Evolutionary conservation across 2,113 vertebrate genomes (phyloP), one percentile per base, ranked within the genome.

Genomic region (Polyodon spathula): DNA sequence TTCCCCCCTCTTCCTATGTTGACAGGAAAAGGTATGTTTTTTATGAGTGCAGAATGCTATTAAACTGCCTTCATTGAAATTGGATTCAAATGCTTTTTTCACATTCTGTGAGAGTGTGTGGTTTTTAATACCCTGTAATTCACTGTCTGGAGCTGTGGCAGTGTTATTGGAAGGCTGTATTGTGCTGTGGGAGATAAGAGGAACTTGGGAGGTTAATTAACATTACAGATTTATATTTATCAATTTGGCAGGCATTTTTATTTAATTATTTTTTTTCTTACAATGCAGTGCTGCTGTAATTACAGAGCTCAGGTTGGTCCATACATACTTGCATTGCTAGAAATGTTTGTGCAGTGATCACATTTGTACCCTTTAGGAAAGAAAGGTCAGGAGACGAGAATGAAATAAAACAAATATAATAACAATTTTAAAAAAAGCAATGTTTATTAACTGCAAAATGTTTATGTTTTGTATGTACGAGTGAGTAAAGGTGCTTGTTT

Each of bases 161-260:
- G 0, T 48, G 38, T n/a, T 27, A 42, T 50, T 66, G 39, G 55
- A 11, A 40, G 2, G 59, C 37, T 53, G 8, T 40, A 17, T 59
- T 55, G 27, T 61, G 50, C 37, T 42, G 8, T 5, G n/a, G 51
- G 65, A 70, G 70, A 73, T 68, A 70, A 69, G 15, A 38, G 42
- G 6, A 1, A 6, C 57, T 53, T 40, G 41, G 43, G 39, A 58
- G 60, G 62, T 64, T 68, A 62, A 62, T 67, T 73, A 66, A 67
- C 55, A 41, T 17, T 44, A 61, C 15, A 37, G 63, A 39, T 66
- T 12, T 57, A 63, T 56, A 50, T 54, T 56, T 53, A 27, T 56
- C 46, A 41, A 53, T n/a, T 52, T 38, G 37, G 58, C 54, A 51
- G 57, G 27, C 61, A 11, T 9, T 37, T 40, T n/a, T 52, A 27